Base-by-base conservation (phyloP, 2,113 vertebrate genomes). In the Drymodes brunneopygia region DNA sequence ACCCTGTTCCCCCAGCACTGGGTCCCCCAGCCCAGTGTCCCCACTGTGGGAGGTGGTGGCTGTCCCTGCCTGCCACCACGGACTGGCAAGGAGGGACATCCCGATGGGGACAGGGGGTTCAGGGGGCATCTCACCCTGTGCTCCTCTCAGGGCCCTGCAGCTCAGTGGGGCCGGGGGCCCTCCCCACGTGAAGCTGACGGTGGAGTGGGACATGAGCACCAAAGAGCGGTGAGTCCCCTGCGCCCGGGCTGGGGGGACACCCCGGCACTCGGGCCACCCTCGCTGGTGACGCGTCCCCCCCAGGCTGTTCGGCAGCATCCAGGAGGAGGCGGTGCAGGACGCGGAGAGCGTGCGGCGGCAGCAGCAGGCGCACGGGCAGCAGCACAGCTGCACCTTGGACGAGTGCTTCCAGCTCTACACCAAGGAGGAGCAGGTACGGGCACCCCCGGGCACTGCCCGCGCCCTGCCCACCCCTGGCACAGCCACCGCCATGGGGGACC, bases 331-430 rank as follows among this genome's bases (percentile, higher is more conserved):
- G 96, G 99, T 99, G 89, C 98, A 98, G 92, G 99, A 99, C 0
- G 98, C 98, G 0, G 99, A 99, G 64, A 99, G 99, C 1, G 99
- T 99, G 86, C 84, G 95, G 93, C 95, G 38, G 87, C 99, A 99
- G 97, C 99, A 99, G 97, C 98, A 98, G 95, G 99, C 97, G 0
- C 99, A 99, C 42, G 98, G 98, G 86, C 99, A 99, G 90, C 99
- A 99, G 95, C 98, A 98, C 95, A 99, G 98, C 98, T 99, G 99
- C 94, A 99, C 99, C 4, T 66, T 99, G 98, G 99, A 99, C 0
- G 99, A 99, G 64, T 99, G 99, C 94, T 99, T 99, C 93, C 99
- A 99, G 97, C 99, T 99, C 77, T 99, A 99, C 98, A 99, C 99
- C 94, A 99, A 99, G 98, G 99, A 99, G 94, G 99, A 99, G 77